Evolutionary conservation across 2,797 vertebrate genomes (phyloP).

Genomic region (Acanthurus tractus): DNA sequence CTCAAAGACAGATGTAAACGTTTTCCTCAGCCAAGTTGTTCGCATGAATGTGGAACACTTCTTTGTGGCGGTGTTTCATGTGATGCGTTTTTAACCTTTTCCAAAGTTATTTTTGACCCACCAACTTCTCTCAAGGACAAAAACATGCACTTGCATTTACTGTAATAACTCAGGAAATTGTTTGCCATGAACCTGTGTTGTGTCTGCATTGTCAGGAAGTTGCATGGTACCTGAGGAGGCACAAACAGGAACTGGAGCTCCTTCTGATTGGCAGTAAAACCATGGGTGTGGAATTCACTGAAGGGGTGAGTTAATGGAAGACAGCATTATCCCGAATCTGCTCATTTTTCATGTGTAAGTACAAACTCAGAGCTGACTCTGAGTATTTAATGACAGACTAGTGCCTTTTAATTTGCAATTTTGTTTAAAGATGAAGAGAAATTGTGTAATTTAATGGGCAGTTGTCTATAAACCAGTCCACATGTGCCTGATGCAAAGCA

Average conservation of each 20-base stretch:
- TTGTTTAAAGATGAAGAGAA: constrained; percentile 9
- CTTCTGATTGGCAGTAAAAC: constrained; percentile 87
- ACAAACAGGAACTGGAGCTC: constrained; percentile 92
- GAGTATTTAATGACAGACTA: not conserved
- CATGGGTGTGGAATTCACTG: constrained; percentile 89
- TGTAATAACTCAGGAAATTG: not conserved
- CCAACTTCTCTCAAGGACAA: not conserved
- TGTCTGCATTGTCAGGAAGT: constrained; percentile 84
- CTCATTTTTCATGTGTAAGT: not conserved
- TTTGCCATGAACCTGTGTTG: not conserved
- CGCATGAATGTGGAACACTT: not conserved
- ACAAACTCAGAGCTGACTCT: not conserved
- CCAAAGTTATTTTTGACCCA: not conserved
- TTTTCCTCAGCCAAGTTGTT: not conserved
- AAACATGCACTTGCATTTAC: not conserved
- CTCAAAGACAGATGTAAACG: not conserved
- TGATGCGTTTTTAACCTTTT: not conserved
- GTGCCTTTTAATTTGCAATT: constrained; percentile 1
- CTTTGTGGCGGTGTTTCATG: not conserved
- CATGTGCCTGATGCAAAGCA: constrained; percentile 54
- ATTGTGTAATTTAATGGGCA: constrained; percentile 27
- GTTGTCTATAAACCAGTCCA: constrained; percentile 31
- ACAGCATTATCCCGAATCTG: not conserved
- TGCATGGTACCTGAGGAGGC: constrained; percentile 86
- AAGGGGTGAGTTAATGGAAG: constrained; percentile 86